These are phyloP conservation scores for Tachuris rubrigastra DNA, from an alignment of 2,113 vertebrate genomes.

Conservation along the genomic window DNA sequence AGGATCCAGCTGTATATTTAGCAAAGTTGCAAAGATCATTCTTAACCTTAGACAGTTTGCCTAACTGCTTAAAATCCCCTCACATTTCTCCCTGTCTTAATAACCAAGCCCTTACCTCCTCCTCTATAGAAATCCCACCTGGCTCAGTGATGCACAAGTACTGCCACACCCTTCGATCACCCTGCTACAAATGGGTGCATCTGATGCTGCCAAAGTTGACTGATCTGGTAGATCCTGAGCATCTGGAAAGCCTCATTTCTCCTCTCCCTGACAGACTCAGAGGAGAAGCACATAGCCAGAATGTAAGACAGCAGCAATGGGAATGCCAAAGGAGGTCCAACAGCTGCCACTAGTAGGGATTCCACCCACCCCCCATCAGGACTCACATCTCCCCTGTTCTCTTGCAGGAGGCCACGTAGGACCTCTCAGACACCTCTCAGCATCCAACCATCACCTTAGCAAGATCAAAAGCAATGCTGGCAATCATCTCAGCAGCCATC, in stretches of 20 bases:
- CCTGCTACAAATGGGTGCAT: accelerated
- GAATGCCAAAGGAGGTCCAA: background rate
- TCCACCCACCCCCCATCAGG: background rate
- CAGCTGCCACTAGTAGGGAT: background rate
- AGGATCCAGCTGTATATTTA: background rate
- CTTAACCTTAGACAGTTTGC: background rate
- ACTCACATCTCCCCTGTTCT: background rate
- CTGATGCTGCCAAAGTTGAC: background rate
- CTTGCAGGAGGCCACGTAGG: accelerated
- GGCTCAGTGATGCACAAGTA: background rate
- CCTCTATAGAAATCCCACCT: background rate
- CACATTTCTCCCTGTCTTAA: background rate
- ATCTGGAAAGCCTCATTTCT: background rate
- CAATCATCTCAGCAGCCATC: background rate
- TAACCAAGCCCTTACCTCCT: background rate
- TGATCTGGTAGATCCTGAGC: background rate
- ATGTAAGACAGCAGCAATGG: background rate
- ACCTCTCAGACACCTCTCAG: background rate
- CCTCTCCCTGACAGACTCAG: background rate
- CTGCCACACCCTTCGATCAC: accelerated
- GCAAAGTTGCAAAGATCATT: background rate
- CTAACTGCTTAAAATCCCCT: background rate
- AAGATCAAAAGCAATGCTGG: background rate
- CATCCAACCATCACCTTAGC: background rate
- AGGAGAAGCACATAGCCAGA: background rate